Conservation (phyloP, 1,140 invertebrate genomes). For the Lerema accius region DNA sequence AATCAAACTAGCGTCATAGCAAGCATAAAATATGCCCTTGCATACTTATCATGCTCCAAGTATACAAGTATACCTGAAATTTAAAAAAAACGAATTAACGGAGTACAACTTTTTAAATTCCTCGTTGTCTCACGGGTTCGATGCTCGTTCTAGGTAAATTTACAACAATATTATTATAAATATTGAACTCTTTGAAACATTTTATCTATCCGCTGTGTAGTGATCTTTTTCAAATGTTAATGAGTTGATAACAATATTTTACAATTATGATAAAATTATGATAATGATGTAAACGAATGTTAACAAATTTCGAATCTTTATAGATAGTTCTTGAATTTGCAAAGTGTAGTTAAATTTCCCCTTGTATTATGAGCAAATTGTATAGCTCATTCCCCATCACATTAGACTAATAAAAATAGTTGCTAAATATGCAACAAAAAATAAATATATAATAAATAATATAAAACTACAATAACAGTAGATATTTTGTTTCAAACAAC, state of each 20-base stretch:
- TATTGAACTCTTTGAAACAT: constrained; percentile 10
- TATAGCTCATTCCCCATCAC: too few relatives aligned
- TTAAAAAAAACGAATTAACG: too few relatives aligned
- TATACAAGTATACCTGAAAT: too few relatives aligned
- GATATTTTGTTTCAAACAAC: too few relatives aligned
- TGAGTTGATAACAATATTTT: too few relatives aligned
- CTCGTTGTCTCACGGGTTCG: background rate
- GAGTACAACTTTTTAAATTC: background rate
- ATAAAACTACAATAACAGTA: too few relatives aligned
- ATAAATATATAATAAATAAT: too few relatives aligned
- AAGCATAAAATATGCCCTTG: too few relatives aligned
- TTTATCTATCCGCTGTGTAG: constrained; percentile 8
- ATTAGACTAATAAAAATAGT: too few relatives aligned
- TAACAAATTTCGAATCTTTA: constrained; percentile 6
- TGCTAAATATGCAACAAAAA: too few relatives aligned
- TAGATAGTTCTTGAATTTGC: background rate
- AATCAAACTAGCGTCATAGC: too few relatives aligned
- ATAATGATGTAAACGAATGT: background rate
- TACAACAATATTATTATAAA: constrained; percentile 8
- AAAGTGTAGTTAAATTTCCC: background rate
- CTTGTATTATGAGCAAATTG: background rate
- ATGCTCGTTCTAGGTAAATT: constrained; percentile 9
- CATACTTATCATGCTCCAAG: too few relatives aligned
- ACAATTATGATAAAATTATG: background rate
- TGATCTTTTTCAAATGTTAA: constrained; percentile 8